These are phyloP conservation scores for Brachionus calyciflorus DNA, from an alignment of 1,140 invertebrate genomes.

Conservation along the genomic window DNA sequence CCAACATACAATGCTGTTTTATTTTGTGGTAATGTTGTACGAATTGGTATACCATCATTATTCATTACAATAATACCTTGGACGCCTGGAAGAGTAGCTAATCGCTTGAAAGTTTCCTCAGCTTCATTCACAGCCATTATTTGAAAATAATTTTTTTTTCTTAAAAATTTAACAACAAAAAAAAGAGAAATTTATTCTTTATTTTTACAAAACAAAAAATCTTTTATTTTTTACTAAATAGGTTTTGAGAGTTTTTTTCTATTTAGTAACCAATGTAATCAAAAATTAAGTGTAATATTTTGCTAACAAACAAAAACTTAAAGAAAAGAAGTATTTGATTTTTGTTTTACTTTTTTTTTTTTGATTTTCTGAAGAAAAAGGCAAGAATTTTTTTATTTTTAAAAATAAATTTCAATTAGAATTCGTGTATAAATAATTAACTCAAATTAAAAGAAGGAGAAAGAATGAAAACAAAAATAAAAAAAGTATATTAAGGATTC, in stretches of 20 bases:
- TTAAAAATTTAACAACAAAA: slow-evolving; percentile 21
- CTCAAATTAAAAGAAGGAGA: not conserved
- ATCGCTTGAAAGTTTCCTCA: slow-evolving; percentile 93
- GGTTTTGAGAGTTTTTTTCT: too few species aligned
- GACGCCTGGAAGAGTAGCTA: slow-evolving; percentile 91
- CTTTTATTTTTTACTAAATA: too few species aligned
- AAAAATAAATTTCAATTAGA: slow-evolving; percentile 21
- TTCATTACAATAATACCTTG: slow-evolving; percentile 93
- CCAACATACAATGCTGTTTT: slow-evolving; percentile 2
- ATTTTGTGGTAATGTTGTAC: slow-evolving; percentile 15
- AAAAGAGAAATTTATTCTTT: too few species aligned
- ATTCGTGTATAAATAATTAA: slow-evolving; percentile 1
- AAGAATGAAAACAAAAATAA: not conserved
- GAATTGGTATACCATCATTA: slow-evolving; percentile 66
- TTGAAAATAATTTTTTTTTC: not conserved
- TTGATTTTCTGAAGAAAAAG: slow-evolving; percentile 17
- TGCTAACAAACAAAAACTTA: not conserved
- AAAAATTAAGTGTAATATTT: slow-evolving; percentile 1
- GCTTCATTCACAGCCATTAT: slow-evolving; percentile 71
- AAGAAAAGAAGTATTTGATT: too few species aligned
- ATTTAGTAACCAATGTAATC: slow-evolving; percentile 42
- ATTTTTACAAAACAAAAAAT: too few species aligned
- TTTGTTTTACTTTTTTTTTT: too few species aligned
- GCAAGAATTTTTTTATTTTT: not conserved
- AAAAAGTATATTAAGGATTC: not conserved